phyloP scores from a whole-genome alignment of 2,797 vertebrate species.

The Craterocephalus amniculus region DNA sequence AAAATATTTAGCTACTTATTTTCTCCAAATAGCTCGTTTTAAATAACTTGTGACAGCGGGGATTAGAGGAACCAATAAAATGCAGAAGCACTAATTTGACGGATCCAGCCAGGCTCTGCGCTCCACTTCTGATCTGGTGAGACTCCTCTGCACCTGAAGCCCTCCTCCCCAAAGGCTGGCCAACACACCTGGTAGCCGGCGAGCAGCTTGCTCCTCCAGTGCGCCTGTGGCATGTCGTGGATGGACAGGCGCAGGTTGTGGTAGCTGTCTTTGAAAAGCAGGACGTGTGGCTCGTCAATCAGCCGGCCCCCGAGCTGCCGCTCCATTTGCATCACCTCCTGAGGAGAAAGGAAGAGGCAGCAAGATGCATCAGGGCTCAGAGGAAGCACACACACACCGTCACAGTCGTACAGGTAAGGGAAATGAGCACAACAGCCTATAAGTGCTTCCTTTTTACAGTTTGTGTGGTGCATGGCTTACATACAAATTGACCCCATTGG shows the following conservation, averaged over 20 bases:
- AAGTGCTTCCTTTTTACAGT: constrained; percentile 42
- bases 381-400: constrained; percentile 40
- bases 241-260: constrained; percentile 98
- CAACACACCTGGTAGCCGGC: constrained; percentile 94
- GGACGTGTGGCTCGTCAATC: constrained; percentile 93
- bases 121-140: constrained; percentile 45
- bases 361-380: constrained; percentile 35
- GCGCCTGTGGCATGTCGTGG: constrained; percentile 95
- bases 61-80: constrained; percentile 19
- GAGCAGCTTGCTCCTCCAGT: constrained; percentile 98
- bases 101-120: constrained; percentile 44
- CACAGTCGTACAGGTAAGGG: constrained; percentile 35
- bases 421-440: constrained; percentile 45
- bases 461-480: constrained; percentile 22
- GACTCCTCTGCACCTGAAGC: constrained; percentile 41
- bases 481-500: constrained; percentile 14
- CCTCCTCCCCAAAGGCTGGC: constrained; percentile 7
- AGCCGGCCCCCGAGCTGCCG: constrained; percentile 97
- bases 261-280: constrained; percentile 99
- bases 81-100: constrained; percentile 46
- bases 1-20: constrained; percentile 2
- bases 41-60: constrained; percentile 22
- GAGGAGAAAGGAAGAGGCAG: constrained; percentile 39
- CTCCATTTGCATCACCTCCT: constrained; percentile 99
- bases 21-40: constrained; percentile 43